A percentile compares a stretch with the other conserved stretches of the same genome.
Evolutionary conservation across 1,140 invertebrate genomes (phyloP).

Genomic region (Drosophila carrolli): DNA sequence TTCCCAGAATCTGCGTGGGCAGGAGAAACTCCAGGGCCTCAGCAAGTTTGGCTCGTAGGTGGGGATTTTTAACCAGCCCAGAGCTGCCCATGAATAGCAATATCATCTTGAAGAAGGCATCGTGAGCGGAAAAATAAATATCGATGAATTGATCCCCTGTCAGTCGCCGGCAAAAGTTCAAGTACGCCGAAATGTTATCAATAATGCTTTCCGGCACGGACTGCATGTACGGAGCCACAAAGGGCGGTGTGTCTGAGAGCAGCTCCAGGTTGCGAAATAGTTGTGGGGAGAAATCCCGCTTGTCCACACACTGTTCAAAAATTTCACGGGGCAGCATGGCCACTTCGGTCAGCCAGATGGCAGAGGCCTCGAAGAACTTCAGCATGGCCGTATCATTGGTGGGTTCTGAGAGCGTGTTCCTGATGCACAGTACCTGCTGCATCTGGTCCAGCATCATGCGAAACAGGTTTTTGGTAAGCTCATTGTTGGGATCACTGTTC

Average conservation of each 20-base stretch:
- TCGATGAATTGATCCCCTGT: constrained; percentile 86
- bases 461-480: constrained; percentile 87
- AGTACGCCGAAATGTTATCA: constrained; percentile 93
- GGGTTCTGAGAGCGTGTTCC: constrained; percentile 73
- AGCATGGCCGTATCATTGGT: constrained; percentile 84
- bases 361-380: constrained; percentile 92
- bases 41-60: constrained; percentile 94
- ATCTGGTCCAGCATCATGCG: constrained; percentile 88
- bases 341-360: constrained; percentile 94
- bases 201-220: constrained; percentile 96
- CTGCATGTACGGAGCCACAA: constrained; percentile 73
- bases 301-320: constrained; percentile 50
- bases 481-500: constrained; percentile 85
- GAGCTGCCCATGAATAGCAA: constrained; percentile 91
- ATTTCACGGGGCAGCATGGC: constrained; percentile 85
- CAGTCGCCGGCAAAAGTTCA: constrained; percentile 90
- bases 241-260: constrained; percentile 59
- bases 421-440: constrained; percentile 74
- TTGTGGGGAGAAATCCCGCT: constrained; percentile 73
- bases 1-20: constrained; percentile 87
- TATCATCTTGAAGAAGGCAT: constrained; percentile 90
- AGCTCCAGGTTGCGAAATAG: constrained; percentile 56
- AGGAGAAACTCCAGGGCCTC: constrained; percentile 94
- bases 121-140: constrained; percentile 84
- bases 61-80: constrained; percentile 94